Evolutionary conservation across 2,113 vertebrate species (phyloP), one percentile per base, ranked within the genome.

Genomic region (Eolophus roseicapilla): DNA sequence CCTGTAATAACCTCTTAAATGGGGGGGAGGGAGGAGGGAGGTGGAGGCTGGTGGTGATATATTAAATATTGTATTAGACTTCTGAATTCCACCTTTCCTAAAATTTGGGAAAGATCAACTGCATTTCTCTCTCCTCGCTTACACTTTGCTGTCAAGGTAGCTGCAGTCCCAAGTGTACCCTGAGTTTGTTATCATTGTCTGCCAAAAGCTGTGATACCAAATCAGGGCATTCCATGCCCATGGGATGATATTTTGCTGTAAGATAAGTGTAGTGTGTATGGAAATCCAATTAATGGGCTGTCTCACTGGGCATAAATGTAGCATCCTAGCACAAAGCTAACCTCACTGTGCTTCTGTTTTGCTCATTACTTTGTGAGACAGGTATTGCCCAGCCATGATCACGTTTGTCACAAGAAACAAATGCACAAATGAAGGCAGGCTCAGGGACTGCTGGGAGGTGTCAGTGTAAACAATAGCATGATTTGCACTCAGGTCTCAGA

Each of bases 351-450:
- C 80, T 78, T 77, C 89, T 92, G 57, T 82, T 93, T 75, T 77
- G 68, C 91, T 96, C 90, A 85, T 95, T 94, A 88, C 88, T 84
- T 82, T 83, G 57, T 69, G 69, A 93, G 91, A 92, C 92, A 90
- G 91, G 69, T 86, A 86, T 85, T 94, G 91, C 92, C 94, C 93
- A 91, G 64, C 90, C 77, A 52, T 90, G 80, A 95, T 95, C 90
- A 89, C 63, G 14, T 95, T 97, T 92, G 96, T 94, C 95, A 92
- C 82, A 57, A 77, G 94, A 86, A 94, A 82, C 92, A 96, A 92
- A 88, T 73, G 69, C 74, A 78, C 79, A 94, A 85, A 92, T 84
- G 94, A 95, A 73, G 76, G 84, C 77, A 69, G 94, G 77, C 92
- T 92, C 59, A n/a, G 75, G 80, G 96, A 16, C 84, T 95, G 82